phyloP scores from a whole-genome alignment of 2,113 vertebrate species.

The Corythaeola cristata region DNA sequence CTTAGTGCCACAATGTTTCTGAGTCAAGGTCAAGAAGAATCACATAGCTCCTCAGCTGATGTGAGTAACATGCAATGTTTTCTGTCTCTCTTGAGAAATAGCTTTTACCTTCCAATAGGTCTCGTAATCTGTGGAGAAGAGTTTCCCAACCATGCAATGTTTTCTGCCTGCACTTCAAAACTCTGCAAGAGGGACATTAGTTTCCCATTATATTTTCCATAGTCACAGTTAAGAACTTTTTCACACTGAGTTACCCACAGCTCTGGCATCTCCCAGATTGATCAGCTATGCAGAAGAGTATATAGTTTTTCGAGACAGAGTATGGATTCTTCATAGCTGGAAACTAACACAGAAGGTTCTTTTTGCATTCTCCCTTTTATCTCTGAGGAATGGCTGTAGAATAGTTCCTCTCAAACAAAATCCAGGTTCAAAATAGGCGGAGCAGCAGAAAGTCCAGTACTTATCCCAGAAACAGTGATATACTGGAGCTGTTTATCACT shows the following conservation, averaged over 20 bases:
- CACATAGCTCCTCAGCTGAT: neutral
- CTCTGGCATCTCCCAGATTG: neutral
- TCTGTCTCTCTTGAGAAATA: neutral
- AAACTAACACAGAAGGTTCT: neutral
- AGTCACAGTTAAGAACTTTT: neutral
- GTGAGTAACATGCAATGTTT: neutral
- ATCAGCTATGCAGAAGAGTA: neutral
- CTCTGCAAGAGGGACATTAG: neutral
- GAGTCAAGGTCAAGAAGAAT: constrained; percentile 19
- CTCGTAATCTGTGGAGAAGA: neutral
- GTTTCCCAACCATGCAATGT: neutral
- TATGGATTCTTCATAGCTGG: neutral
- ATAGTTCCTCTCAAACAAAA: neutral
- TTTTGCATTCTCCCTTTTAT: neutral
- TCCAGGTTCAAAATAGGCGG: neutral
- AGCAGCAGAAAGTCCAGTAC: neutral
- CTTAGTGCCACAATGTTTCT: neutral
- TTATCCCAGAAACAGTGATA: neutral
- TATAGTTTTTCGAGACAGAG: neutral
- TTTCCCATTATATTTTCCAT: neutral
- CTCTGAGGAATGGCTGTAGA: neutral
- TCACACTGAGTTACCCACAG: neutral
- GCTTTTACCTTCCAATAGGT: constrained; percentile 1
- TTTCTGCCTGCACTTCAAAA: neutral
- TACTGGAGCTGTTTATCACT: neutral